Evolutionary conservation across 1,140 invertebrate genomes (phyloP), one percentile per base, ranked within the genome.

Genomic region (Streblospio benedicti): DNA sequence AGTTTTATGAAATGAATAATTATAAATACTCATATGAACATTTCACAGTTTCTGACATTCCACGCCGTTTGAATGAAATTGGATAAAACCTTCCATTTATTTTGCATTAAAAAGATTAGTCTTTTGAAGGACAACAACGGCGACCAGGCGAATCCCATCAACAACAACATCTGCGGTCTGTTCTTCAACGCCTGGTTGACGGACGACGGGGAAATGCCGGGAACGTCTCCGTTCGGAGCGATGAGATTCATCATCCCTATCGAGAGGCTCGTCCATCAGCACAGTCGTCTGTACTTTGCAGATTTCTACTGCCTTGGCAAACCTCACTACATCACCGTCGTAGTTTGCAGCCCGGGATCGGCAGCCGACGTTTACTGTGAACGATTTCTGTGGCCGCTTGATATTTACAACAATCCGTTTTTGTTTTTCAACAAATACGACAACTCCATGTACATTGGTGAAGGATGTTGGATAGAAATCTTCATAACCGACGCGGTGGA

Each of bases 261-360:
- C 25, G 51, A 38, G 5, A 23, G 41, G 5, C 31, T 57, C 35
- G 18, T 57, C 23, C 28, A 38, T 14, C 9, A 27, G n/a, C 3
- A 41, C 20, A 12, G 12, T 14, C 53, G 54, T 44, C 50, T 60
- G 16, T 60, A 60, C 28, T 60, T 60, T 53, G 50, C 51, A 1
- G 59, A 60, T 25, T 60, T 60, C 51, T 60, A 60, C 51, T 60
- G 59, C 33, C 25, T 41, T 16, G 14, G 43, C 20, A 35, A 60
- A 33, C 23, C 32, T n/a, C 59, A 60, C 23, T 60, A 60, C 51
- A 41, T 60, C 5, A 56, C 31, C n/a, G 27, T 60, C 16, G 59
- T 60, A 14, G 12, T 60, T 28, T 41, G 50, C 23, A 32, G 51
- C 27, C 20, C n/a, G 28, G 49, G 35, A n/a, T 54, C 59, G 3